Evolutionary conservation across 2,113 vertebrate genomes (phyloP).

Genomic region (Paradoxurus hermaphroditus): DNA sequence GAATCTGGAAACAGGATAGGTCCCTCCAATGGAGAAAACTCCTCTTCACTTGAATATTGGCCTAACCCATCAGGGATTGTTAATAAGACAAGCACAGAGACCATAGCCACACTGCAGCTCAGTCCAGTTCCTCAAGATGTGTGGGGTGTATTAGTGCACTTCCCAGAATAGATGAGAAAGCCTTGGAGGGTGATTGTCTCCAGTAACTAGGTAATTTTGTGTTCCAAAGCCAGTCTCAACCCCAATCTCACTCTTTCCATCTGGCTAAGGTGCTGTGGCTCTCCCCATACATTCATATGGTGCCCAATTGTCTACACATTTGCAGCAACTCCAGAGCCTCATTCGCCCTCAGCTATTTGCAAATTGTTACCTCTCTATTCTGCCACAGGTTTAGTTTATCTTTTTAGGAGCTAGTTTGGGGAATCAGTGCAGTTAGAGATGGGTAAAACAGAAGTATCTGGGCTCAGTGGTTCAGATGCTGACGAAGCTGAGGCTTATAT

Average conservation of each 20-base stretch:
- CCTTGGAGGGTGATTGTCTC: not conserved
- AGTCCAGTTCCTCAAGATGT: not conserved
- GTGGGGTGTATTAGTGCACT: not conserved
- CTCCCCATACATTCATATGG: not conserved
- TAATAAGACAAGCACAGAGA: not conserved
- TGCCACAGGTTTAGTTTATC: not conserved
- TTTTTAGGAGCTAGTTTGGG: not conserved
- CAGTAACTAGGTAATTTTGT: not conserved
- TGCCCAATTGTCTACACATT: not conserved
- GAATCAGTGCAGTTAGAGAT: not conserved
- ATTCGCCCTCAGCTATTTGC: constrained; percentile 10
- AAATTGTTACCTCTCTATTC: not conserved
- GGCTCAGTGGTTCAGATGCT: not conserved
- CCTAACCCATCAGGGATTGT: not conserved
- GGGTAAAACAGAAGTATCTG: not conserved
- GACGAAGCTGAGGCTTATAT: not conserved
- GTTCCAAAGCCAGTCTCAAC: not conserved
- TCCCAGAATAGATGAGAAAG: not conserved
- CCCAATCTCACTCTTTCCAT: not conserved
- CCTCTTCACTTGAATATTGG: not conserved
- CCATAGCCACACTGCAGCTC: not conserved
- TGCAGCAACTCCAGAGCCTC: not conserved
- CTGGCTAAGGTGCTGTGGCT: not conserved
- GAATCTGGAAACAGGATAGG: not conserved
- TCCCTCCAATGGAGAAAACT: not conserved